A percentile compares a stretch with the other conserved stretches of the same genome.
Evolutionary conservation across 2,797 vertebrate species (phyloP).

Genomic region (Spea hammondii): DNA sequence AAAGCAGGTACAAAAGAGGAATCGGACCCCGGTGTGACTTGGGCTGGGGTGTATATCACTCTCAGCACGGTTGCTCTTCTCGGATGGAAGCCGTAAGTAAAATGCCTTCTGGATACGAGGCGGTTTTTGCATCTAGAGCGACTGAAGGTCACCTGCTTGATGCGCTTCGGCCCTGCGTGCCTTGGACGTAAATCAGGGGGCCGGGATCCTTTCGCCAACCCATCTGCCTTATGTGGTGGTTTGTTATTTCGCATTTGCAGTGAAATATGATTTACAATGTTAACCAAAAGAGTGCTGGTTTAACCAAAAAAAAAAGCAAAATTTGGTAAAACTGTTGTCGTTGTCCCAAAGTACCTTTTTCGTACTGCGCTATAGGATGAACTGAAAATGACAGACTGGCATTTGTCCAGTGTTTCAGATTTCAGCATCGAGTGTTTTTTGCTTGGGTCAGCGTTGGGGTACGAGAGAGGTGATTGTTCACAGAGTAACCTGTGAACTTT

Average conservation of each 20-base stretch:
- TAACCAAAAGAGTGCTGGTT: background rate
- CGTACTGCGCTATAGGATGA: slow-evolving; percentile 33
- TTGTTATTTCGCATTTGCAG: slow-evolving; percentile 33
- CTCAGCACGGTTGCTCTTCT: slow-evolving; percentile 72
- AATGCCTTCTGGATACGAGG: slow-evolving; percentile 68
- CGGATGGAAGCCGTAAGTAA: slow-evolving; percentile 73
- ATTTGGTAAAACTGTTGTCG: slow-evolving; percentile 4
- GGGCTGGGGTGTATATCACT: slow-evolving; percentile 72
- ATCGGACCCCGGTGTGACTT: slow-evolving; percentile 64
- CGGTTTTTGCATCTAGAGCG: slow-evolving; percentile 58
- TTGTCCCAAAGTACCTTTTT: slow-evolving; percentile 26
- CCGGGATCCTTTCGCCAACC: slow-evolving; percentile 62
- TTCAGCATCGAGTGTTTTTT: slow-evolving; percentile 38
- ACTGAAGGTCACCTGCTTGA: slow-evolving; percentile 65
- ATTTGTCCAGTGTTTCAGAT: slow-evolving; percentile 33
- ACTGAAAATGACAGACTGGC: slow-evolving; percentile 41
- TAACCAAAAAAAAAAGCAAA: slow-evolving; percentile 14
- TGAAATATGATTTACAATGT: slow-evolving; percentile 19
- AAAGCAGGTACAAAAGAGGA: slow-evolving; percentile 73
- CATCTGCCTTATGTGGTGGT: slow-evolving; percentile 56
- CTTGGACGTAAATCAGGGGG: slow-evolving; percentile 60
- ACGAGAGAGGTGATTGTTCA: slow-evolving; percentile 88
- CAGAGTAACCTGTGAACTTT: slow-evolving; percentile 92
- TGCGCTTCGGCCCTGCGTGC: slow-evolving; percentile 60
- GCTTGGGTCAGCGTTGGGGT: slow-evolving; percentile 74